Percentiles rank a stretch among this genome's conserved stretches.
Conservation (phyloP, 2,888 invertebrate genomes). For the Noctua janthe region DNA sequence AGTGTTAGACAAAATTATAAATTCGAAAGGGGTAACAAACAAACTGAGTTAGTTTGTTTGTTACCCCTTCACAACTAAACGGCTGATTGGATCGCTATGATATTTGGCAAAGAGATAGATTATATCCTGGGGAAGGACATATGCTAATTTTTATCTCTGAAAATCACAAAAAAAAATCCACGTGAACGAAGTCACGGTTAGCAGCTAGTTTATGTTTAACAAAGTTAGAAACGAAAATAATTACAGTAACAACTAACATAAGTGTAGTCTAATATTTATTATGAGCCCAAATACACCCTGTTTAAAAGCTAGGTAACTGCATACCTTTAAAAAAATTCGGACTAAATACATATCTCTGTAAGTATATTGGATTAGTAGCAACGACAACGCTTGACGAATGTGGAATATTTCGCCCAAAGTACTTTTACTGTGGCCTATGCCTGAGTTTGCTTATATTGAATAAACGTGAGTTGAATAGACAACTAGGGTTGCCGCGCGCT, state of each 20-base stretch:
- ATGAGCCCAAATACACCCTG: neutral
- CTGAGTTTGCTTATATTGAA: conserved; percentile 90
- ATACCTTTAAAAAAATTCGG: neutral
- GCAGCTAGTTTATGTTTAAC: neutral
- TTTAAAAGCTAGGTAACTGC: neutral
- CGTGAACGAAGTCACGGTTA: neutral
- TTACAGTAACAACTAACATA: neutral
- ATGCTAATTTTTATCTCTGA: too few relatives aligned
- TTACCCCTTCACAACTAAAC: too few relatives aligned
- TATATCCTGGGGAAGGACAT: neutral
- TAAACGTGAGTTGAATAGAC: conserved; percentile 90
- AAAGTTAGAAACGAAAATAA: neutral
- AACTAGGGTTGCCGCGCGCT: conserved; percentile 81
- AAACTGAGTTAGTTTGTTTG: too few relatives aligned
- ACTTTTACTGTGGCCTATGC: conserved; percentile 87
- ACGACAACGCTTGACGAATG: conserved; percentile 84
- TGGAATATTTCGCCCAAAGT: conserved; percentile 87
- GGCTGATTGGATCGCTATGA: too few relatives aligned
- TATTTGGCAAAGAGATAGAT: neutral
- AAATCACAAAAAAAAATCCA: neutral
- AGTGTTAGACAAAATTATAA: too few relatives aligned
- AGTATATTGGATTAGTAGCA: conserved; percentile 75
- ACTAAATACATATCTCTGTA: neutral
- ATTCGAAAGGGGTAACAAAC: too few relatives aligned
- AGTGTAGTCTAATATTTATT: neutral